Conservation (phyloP, 2,888 invertebrate species). For the Dioctria linearis region DNA sequence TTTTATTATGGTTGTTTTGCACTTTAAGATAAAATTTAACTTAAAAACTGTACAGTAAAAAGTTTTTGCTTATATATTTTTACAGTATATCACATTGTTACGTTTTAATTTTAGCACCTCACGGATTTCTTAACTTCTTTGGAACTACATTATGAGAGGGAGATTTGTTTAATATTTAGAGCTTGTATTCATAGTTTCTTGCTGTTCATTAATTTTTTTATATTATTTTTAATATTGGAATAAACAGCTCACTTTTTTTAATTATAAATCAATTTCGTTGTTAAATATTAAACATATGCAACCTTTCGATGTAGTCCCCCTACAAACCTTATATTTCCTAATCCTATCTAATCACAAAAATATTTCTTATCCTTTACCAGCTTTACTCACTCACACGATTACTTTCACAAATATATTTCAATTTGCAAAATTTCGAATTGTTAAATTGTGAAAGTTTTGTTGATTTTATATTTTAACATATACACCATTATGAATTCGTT, state of each 20-base stretch:
- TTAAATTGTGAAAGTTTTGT: neutral
- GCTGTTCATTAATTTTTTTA: no score
- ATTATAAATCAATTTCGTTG: no score
- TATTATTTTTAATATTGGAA: no score
- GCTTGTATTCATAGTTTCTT: no score
- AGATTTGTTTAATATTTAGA: neutral
- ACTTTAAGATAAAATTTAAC: constrained; percentile 22
- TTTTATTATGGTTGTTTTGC: constrained; percentile 22
- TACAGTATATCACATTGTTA: constrained; percentile 70
- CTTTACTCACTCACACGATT: constrained; percentile 44
- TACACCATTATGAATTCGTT: no score
- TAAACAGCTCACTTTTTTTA: no score
- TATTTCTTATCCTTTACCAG: constrained; percentile 55
- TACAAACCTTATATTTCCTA: constrained; percentile 42
- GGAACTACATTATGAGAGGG: neutral
- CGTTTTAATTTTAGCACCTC: constrained; percentile 71
- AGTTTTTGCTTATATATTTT: constrained; percentile 50
- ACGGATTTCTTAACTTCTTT: constrained; percentile 60
- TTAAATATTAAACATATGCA: no score
- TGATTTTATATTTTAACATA: no score
- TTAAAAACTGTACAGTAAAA: constrained; percentile 30
- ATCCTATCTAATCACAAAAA: constrained; percentile 56
- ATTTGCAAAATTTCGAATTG: neutral
- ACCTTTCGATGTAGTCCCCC: neutral
- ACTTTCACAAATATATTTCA: constrained; percentile 16